Evolutionary conservation across 2,113 vertebrate genomes (phyloP).

Genomic region (Deroptyus accipitrinus): DNA sequence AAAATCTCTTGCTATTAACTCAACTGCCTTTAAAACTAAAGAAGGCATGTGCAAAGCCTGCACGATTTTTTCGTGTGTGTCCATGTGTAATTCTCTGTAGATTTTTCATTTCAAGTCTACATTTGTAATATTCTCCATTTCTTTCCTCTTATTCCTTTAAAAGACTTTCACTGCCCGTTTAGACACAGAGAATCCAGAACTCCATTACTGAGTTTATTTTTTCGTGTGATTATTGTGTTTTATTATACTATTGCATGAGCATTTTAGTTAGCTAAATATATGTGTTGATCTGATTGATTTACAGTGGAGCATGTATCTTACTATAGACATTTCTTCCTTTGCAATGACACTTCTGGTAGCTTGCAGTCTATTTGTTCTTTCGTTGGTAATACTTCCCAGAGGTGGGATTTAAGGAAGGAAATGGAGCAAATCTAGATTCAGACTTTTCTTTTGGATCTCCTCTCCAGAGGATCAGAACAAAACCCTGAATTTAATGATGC

Average conservation of each 20-base stretch:
- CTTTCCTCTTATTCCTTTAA: neutral
- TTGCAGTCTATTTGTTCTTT: neutral
- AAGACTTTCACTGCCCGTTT: neutral
- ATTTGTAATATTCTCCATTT: neutral
- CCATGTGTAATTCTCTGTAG: neutral
- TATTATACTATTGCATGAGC: neutral
- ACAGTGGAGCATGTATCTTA: neutral
- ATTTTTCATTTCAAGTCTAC: neutral
- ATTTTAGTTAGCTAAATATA: neutral
- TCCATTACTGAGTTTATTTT: neutral
- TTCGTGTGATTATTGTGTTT: neutral
- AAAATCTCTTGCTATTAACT: conserved; percentile 38
- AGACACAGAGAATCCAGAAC: neutral
- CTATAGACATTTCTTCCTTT: neutral
- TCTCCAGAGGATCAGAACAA: conserved; percentile 4
- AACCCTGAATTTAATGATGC: conserved; percentile 7
- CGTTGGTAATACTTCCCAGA: neutral
- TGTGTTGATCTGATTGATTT: neutral
- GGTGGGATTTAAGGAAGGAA: conserved; percentile 12
- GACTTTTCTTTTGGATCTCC: neutral
- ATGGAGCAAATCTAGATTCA: neutral
- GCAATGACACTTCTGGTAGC: neutral
- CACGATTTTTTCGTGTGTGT: neutral
- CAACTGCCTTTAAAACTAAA: conserved; percentile 1
- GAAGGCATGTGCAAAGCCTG: neutral